Evolutionary conservation across 2,113 vertebrate genomes (phyloP).

Genomic region (Alethe diademata): DNA sequence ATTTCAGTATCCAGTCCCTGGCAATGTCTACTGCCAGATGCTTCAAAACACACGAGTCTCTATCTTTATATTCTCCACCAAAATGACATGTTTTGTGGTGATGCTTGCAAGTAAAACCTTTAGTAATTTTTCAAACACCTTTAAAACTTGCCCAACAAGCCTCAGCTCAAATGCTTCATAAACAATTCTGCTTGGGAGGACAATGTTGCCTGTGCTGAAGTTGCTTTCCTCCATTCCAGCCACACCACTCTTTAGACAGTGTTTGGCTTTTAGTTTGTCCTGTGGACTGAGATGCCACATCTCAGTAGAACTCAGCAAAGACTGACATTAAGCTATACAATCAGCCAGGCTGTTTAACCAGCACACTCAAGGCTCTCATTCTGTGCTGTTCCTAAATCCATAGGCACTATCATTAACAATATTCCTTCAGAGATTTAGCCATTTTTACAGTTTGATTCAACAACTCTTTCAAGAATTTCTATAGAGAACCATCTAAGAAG

Average conservation of each 20-base stretch:
- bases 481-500: neutral
- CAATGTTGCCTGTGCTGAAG: neutral
- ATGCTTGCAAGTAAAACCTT: neutral
- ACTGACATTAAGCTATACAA: neutral
- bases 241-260: neutral
- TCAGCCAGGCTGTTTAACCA: neutral
- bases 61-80: neutral
- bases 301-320: neutral
- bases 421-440: neutral
- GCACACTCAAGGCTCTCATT: neutral
- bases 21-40: neutral
- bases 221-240: neutral
- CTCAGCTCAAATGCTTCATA: neutral
- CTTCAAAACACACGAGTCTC: neutral
- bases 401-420: neutral
- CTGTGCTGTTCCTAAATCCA: neutral
- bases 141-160: slow-evolving; percentile 5
- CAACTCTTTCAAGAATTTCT: neutral
- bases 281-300: neutral
- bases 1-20: neutral
- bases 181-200: neutral
- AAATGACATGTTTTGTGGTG: neutral
- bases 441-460: neutral
- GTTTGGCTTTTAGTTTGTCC: neutral
- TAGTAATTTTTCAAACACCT: neutral